These are phyloP conservation scores for Deroplatys truncata DNA, from an alignment of 2,888 invertebrate species.

Conservation along the genomic window DNA sequence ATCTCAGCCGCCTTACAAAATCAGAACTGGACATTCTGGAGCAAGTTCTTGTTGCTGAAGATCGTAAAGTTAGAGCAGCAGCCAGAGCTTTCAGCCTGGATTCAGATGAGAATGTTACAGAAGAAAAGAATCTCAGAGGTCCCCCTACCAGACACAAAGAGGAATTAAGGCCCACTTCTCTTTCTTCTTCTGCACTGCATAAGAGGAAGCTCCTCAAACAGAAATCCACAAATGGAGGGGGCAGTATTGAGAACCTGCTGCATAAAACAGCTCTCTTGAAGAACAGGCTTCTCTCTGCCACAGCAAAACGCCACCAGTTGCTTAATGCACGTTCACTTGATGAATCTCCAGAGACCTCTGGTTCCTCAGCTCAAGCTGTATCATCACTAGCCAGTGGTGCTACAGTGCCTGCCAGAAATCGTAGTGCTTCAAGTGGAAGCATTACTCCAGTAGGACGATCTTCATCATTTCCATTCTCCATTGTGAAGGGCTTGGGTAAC, in stretches of 20 bases:
- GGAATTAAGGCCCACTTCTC: neutral
- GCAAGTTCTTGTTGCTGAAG: constrained; percentile 33
- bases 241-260: constrained; percentile 8
- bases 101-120: constrained; percentile 3
- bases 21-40: constrained; percentile 38
- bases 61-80: constrained; percentile 33
- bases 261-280: constrained; percentile 7
- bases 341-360: neutral
- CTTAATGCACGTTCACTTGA: constrained; percentile 11
- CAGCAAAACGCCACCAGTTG: neutral
- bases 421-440: constrained; percentile 11
- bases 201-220: constrained; percentile 7
- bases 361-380: neutral
- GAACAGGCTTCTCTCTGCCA: neutral
- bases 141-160: neutral
- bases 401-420: neutral
- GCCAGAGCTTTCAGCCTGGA: constrained; percentile 36
- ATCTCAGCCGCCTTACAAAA: constrained; percentile 34
- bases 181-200: neutral
- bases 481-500: neutral
- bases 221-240: constrained; percentile 13
- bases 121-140: neutral
- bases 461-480: neutral
- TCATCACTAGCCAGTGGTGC: neutral
- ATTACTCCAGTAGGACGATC: neutral